Evolutionary conservation across 2,113 vertebrate genomes (phyloP).

Genomic region (Dinomys branickii): DNA sequence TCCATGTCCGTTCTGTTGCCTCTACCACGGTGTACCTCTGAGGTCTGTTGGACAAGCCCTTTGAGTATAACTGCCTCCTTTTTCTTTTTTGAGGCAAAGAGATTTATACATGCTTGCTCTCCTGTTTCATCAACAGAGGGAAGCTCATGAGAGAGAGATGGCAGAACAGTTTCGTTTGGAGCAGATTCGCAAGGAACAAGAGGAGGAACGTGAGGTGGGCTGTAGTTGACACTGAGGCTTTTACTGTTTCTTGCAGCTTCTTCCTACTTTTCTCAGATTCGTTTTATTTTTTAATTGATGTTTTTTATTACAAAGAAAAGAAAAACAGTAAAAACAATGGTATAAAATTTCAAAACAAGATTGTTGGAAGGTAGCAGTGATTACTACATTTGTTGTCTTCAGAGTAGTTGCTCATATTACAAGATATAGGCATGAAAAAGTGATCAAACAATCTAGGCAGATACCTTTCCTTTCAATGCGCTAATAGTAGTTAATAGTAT

Average conservation of each 20-base stretch:
- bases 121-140: constrained; percentile 89
- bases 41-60: background rate
- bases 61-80: background rate
- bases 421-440: no score
- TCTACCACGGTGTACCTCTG: background rate
- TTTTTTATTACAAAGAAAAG: no score
- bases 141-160: constrained; percentile 98
- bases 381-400: no score
- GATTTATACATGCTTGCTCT: constrained; percentile 21
- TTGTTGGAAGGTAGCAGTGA: no score
- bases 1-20: constrained; percentile 34
- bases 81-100: background rate
- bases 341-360: no score
- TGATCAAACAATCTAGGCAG: no score
- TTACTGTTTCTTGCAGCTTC: constrained; percentile 46
- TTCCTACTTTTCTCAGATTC: constrained; percentile 15
- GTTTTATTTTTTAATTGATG: background rate
- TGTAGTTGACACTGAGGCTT: background rate
- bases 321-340: no score
- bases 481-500: no score
- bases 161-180: constrained; percentile 97
- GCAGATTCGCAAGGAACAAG: constrained; percentile 96
- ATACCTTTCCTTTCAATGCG: no score
- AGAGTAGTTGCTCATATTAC: no score
- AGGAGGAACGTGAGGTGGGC: constrained; percentile 98